phyloP scores from a whole-genome alignment of 2,113 vertebrate species.

The Sarotherodon lohbergeri region DNA sequence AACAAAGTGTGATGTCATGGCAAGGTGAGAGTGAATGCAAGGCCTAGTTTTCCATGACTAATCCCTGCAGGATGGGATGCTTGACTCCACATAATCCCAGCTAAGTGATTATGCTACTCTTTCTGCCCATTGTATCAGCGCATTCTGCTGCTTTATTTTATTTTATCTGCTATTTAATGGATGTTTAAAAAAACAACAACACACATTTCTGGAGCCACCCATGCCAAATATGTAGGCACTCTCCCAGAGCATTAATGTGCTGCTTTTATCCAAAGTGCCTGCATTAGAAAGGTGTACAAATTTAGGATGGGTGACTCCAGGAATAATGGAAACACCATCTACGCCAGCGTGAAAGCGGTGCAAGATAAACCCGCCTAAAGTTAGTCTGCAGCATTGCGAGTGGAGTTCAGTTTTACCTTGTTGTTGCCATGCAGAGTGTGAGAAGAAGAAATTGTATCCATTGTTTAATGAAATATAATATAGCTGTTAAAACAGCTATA shows the following conservation, averaged over 20 bases:
- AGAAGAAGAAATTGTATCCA: neutral
- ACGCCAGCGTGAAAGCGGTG: neutral
- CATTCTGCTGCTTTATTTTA: neutral
- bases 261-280: conserved; percentile 29
- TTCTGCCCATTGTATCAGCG: neutral
- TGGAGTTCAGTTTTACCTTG: conserved; percentile 3
- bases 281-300: neutral
- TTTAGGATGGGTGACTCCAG: neutral
- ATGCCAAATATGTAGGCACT: neutral
- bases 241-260: neutral
- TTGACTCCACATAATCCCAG: neutral
- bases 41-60: conserved; percentile 9
- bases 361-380: conserved; percentile 19
- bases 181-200: neutral
- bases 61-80: conserved; percentile 1
- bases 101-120: neutral
- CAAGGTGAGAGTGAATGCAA: conserved; percentile 1
- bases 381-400: neutral
- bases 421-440: conserved; percentile 3
- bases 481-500: neutral
- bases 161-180: conserved; percentile 11
- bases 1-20: conserved; percentile 39
- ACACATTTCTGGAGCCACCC: neutral
- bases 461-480: neutral
- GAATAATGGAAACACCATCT: conserved; percentile 32